These are phyloP conservation scores for Hartigia nigra DNA, from an alignment of 2,888 invertebrate genomes.

Conservation along the genomic window DNA sequence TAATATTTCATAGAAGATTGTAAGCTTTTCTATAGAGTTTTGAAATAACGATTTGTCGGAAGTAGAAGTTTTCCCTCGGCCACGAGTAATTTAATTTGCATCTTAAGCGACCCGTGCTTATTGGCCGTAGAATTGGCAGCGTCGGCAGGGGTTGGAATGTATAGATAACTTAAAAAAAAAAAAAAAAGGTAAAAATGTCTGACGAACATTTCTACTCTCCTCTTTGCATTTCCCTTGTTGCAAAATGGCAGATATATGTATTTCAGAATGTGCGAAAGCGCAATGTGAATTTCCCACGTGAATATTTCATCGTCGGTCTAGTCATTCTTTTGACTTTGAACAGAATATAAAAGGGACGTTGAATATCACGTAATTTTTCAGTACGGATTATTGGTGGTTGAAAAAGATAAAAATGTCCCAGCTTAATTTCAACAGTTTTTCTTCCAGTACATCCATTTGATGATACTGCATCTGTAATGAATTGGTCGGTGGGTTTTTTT, in stretches of 20 bases:
- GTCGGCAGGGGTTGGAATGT: background rate
- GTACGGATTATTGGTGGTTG: background rate
- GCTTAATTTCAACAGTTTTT: background rate
- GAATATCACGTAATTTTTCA: background rate
- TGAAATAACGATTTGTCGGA: background rate
- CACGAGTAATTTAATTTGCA: conserved; percentile 24
- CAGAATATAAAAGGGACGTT: background rate
- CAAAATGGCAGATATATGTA: background rate
- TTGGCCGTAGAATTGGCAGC: conserved; percentile 11
- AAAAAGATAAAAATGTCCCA: background rate
- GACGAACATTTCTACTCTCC: background rate
- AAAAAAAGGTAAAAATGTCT: conserved; percentile 1
- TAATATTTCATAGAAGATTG: background rate
- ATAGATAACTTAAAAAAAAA: too few species aligned
- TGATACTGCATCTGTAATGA: background rate
- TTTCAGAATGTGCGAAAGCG: background rate
- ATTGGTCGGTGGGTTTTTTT: background rate
- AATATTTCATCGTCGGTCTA: background rate
- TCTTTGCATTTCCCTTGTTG: background rate
- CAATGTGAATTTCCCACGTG: background rate
- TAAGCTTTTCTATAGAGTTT: background rate
- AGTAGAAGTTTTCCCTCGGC: background rate
- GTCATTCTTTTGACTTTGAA: background rate
- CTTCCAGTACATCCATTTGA: background rate
- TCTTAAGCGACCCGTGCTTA: conserved; percentile 33